These are phyloP conservation scores for Metacarcinus magister DNA, from an alignment of 2,888 invertebrate genomes.

Conservation along the genomic window DNA sequence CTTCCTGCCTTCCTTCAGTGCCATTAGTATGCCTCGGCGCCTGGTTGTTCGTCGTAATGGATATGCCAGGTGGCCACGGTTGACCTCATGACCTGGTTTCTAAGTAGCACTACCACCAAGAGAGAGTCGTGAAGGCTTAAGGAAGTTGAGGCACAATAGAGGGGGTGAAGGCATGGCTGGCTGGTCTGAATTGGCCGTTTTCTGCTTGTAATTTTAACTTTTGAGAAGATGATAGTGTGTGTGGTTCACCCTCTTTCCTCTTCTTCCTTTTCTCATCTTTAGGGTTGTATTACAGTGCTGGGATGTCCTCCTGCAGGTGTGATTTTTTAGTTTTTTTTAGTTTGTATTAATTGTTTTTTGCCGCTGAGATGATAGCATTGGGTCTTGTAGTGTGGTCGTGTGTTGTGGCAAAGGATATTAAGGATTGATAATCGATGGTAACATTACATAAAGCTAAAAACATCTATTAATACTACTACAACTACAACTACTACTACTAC, in stretches of 20 bases:
- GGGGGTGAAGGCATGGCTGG: no score
- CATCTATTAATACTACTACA: no score
- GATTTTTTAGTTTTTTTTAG: no score
- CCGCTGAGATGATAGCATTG: no score
- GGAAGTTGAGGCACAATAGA: not conserved
- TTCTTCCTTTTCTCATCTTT: not conserved
- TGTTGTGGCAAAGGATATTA: no score
- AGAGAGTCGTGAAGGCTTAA: not conserved
- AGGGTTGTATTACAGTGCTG: not conserved
- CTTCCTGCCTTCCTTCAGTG: not conserved
- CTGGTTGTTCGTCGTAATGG: not conserved
- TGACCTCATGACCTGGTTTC: not conserved
- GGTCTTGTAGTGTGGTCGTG: no score
- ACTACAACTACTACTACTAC: no score
- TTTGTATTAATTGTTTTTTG: no score
- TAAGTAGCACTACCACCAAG: not conserved
- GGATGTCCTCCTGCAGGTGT: no score
- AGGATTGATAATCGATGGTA: no score
- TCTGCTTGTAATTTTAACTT: not conserved
- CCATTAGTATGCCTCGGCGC: not conserved
- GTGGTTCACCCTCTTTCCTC: not conserved
- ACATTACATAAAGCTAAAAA: no score
- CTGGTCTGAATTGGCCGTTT: not conserved
- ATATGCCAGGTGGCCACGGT: not conserved
- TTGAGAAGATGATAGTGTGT: not conserved